Conservation (phyloP, 2,797 vertebrate genomes). For the Decapterus maruadsi region DNA sequence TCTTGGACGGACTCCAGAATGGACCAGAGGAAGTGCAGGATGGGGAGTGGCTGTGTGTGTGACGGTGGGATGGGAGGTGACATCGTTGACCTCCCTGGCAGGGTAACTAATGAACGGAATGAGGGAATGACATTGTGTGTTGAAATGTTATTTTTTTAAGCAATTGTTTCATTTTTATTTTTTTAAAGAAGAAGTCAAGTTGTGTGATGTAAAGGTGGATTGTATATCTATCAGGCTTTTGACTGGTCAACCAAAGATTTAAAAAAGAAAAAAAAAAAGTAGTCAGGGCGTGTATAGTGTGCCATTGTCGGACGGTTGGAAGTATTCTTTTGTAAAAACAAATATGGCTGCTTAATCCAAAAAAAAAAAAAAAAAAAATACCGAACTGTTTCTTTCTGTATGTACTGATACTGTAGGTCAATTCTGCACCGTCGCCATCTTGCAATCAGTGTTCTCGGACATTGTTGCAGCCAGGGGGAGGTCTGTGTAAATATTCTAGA, state of each 20-base stretch:
- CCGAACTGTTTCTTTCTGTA: conserved; percentile 77
- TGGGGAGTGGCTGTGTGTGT: conserved; percentile 87
- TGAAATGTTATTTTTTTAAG: conserved; percentile 66
- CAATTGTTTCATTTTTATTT: conserved; percentile 52
- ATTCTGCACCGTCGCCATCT: conserved; percentile 68
- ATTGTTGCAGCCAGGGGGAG: conserved; percentile 64
- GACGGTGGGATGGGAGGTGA: conserved; percentile 65
- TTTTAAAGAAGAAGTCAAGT: conserved; percentile 81
- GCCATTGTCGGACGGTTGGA: conserved; percentile 75
- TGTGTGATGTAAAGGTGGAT: conserved; percentile 71
- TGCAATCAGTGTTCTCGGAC: conserved; percentile 56
- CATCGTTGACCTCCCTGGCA: conserved; percentile 69
- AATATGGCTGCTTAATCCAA: conserved; percentile 83
- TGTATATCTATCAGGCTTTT: conserved; percentile 84
- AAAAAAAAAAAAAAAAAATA: conserved; percentile 42
- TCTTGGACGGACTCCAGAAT: conserved; percentile 90
- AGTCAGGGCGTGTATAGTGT: conserved; percentile 73
- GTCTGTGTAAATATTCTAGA: conserved; percentile 79
- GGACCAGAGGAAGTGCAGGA: conserved; percentile 92
- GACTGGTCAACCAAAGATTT: conserved; percentile 85
- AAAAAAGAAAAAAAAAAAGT: conserved; percentile 44
- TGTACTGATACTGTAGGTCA: conserved; percentile 83
- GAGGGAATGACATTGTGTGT: conserved; percentile 73
- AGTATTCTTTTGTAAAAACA: conserved; percentile 80
- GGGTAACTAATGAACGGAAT: conserved; percentile 73